Base-by-base conservation (phyloP, 1,140 invertebrate genomes). In the Aphelenchoides besseyi region DNA sequence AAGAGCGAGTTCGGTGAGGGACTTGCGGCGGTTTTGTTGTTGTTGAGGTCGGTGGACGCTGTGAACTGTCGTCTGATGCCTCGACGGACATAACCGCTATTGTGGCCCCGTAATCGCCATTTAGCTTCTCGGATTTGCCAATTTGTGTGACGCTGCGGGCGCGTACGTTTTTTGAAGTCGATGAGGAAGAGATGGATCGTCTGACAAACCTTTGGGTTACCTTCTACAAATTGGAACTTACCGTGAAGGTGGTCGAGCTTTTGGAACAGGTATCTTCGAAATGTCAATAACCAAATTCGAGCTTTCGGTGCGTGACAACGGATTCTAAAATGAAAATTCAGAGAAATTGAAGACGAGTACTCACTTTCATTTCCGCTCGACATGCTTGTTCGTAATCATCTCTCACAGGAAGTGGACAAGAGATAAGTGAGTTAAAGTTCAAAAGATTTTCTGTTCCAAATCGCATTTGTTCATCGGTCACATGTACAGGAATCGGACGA, bases 81-180 rank as follows among this genome's bases (percentile, higher is more conserved):
- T 16, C 12, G 62, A 69, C 30, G 32, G 30, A 23, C 41, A 48
- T 12, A 23, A 48, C 12, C 41, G 41, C 41, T 12, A 48, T 48
- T 23, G 41, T 48, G 12, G 41, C 41, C 41, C 41, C 41, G 41
- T 48, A 23, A 8, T 8, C 5, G 18, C 55, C 55, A 59, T 59
- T 23, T 23, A 23, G 5, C 26, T 8, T 23, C 5, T 5, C 23
- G 5, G 18, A 5, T 59, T 59, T 59, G 5, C 5, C 18, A 33
- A 74, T 57, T 52, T n/a, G n/a, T n/a, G n/a, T n/a, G n/a, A 71
- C 74, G 76, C 79, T 82, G 80, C 80, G 80, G 80, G 80, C 80
- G 61, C 72, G 73, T 63, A 54, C 80, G 77, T 82, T 82, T 82
- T 82, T 82, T 82, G 80, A 82, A 26, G 36, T 16, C 26, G 63